Conservation (phyloP, 1,140 invertebrate genomes). For the Brachionus calyciflorus region DNA sequence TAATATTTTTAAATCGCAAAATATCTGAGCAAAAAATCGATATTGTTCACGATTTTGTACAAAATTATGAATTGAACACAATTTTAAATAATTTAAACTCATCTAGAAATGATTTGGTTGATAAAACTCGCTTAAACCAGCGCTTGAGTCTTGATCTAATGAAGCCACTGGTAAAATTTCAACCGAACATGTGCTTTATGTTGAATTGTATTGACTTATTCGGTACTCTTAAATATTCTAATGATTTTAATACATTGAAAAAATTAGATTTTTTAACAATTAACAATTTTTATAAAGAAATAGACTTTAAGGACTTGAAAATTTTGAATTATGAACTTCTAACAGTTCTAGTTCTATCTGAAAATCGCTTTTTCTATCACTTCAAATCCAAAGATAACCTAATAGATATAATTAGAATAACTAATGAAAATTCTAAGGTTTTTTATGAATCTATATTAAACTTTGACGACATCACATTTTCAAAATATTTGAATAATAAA, state of each 20-base stretch:
- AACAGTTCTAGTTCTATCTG: not conserved
- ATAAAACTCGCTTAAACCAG: too few species aligned
- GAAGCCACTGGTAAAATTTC: too few species aligned
- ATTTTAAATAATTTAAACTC: conserved; percentile 4
- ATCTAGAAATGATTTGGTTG: not conserved
- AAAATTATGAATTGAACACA: not conserved
- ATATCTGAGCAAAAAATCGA: not conserved
- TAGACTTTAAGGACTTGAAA: not conserved
- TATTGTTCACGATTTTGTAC: not conserved
- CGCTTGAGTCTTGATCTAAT: too few species aligned
- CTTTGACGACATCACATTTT: not conserved
- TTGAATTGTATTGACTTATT: not conserved
- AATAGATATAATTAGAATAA: not conserved
- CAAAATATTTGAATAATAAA: not conserved
- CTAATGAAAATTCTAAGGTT: not conserved
- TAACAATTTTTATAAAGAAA: not conserved
- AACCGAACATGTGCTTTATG: not conserved
- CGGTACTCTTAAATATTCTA: not conserved
- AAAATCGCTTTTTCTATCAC: not conserved
- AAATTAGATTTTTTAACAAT: not conserved
- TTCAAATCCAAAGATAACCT: conserved; percentile 2
- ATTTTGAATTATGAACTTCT: not conserved
- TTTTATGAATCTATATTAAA: not conserved
- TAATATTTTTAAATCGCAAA: not conserved
- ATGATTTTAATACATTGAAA: not conserved